phyloP scores from a whole-genome alignment of 2,888 invertebrate species.

The Unio delphinus region DNA sequence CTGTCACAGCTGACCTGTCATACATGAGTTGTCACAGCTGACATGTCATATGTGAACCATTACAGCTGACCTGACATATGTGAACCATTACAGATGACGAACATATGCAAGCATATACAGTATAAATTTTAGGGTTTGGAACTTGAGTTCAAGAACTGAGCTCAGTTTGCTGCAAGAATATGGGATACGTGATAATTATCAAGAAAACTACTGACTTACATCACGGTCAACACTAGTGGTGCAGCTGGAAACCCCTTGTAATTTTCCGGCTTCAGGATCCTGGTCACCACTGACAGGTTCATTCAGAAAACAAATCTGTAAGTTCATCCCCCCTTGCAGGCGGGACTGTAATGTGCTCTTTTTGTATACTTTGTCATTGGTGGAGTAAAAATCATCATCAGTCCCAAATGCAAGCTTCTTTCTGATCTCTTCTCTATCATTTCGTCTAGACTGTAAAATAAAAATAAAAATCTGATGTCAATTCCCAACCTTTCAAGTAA shows the following conservation, averaged over 20 bases:
- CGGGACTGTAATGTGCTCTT: constrained; percentile 91
- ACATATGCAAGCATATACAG: too few species aligned
- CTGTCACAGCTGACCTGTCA: too few species aligned
- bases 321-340: constrained; percentile 83
- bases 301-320: constrained; percentile 97
- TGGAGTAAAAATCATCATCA: constrained; percentile 58
- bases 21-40: too few species aligned
- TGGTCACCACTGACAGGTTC: constrained; percentile 73
- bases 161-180: too few species aligned
- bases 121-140: too few species aligned
- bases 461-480: not conserved
- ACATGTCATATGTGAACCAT: too few species aligned
- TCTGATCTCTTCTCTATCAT: constrained; percentile 93
- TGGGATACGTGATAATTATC: too few species aligned
- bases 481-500: too few species aligned
- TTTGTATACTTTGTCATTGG: constrained; percentile 74
- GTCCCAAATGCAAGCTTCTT: constrained; percentile 80
- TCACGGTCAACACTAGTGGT: not conserved
- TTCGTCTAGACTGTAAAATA: constrained; percentile 80
- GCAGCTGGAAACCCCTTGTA: constrained; percentile 73
- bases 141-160: too few species aligned
- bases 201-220: not conserved
- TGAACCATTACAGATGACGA: too few species aligned
- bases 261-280: constrained; percentile 47
- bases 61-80: too few species aligned